Base-by-base conservation (phyloP, 2,888 invertebrate genomes). In the Ophion obscuratus region DNA sequence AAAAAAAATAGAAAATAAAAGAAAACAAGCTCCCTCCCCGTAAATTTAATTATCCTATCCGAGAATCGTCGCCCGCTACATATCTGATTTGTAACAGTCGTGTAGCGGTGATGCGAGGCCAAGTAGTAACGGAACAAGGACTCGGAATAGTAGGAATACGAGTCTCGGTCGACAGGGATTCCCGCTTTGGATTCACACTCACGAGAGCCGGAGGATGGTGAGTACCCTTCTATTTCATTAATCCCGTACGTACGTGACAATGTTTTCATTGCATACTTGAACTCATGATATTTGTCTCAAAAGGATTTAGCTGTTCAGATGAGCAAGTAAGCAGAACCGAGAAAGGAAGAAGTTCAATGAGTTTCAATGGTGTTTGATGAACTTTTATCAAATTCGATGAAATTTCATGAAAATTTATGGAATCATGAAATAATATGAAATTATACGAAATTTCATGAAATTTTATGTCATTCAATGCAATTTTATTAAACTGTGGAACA, bases 81-180 rank as follows among this genome's bases (percentile, higher is more conserved):
- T 93, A 89, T 91, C 86, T 90, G 89, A 92, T 93, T 93, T 93
- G 91, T 93, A 92, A 95, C 96, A 99, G 99, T 95, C 98, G 99
- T 94, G 99, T 99, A 92, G 98, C 99, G 93, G 99, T 99, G 94
- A 98, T 99, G 96, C 97, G 99, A 93, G 99, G 99, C 90, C 98
- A 98, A 95, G 99, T 99, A 93, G 97, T 99, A 90, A 97, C 98
- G 87, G 97, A 97, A 85, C 98, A 99, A 95, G 98, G 99, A 88
- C 96, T 98, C 90, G 99, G 99, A 90, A 97, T 99, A 95, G 97
- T 98, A 94, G 99, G 99, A 93, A 99, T 99, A 94, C 96, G 99
- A 90, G 99, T 99, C 84, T 98, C 98, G 87, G 98, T 99, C 91
- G 98, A 98, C 95, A 96, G 97, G 88, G 98, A 99, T 94, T 97